phyloP scores from a whole-genome alignment of 2,888 invertebrate species.

The Alloscopus bannaensis region DNA sequence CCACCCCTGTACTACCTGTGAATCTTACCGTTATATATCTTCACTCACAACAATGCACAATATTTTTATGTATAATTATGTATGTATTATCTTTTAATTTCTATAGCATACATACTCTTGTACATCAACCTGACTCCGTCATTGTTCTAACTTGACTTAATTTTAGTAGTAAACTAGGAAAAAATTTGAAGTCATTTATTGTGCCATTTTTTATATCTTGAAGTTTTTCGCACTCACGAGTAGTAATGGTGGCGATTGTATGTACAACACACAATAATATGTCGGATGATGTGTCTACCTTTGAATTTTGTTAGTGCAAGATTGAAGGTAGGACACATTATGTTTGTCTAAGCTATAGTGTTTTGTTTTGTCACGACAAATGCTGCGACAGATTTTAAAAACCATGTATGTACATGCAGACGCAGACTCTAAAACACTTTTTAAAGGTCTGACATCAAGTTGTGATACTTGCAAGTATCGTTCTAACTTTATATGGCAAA shows the following conservation, averaged over 20 bases:
- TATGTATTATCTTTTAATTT: no score
- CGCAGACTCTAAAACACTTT: conserved; percentile 9
- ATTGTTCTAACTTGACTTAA: conserved; percentile 11
- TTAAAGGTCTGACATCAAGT: background rate
- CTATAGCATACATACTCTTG: conserved; percentile 7
- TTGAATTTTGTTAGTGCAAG: conserved; percentile 17
- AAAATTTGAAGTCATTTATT: conserved; percentile 30
- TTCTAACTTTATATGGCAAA: conserved; percentile 24
- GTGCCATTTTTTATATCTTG: conserved; percentile 28
- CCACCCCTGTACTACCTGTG: no score
- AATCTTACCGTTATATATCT: background rate
- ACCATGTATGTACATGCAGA: background rate
- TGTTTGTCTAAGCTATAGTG: no score
- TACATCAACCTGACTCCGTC: conserved; percentile 16
- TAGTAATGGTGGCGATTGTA: background rate
- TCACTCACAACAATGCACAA: background rate
- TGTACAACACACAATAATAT: background rate
- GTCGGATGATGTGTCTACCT: background rate
- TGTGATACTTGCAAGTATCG: conserved; percentile 10
- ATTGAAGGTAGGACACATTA: no score
- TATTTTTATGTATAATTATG: background rate
- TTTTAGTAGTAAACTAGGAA: conserved; percentile 3
- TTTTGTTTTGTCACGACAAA: no score
- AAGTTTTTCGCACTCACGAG: conserved; percentile 2
- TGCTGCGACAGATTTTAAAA: no score